phyloP scores from a whole-genome alignment of 2,113 vertebrate species.

The Tenebrosternarchus preto region DNA sequence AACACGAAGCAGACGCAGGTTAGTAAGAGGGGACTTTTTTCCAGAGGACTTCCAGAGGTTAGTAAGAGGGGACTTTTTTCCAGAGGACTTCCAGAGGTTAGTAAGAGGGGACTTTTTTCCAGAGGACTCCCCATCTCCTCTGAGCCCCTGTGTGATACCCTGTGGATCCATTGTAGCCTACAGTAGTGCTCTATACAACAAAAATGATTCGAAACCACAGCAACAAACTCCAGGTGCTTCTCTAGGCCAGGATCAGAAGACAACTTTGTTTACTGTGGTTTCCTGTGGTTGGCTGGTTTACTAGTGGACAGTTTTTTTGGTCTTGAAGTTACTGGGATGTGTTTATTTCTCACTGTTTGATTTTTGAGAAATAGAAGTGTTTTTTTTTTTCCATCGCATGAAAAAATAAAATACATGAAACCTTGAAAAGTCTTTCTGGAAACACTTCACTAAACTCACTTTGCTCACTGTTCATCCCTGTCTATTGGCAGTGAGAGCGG shows the following conservation, averaged over 20 bases:
- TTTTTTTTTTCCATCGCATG: neutral
- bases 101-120: neutral
- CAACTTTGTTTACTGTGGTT: neutral
- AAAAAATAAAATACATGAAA: neutral
- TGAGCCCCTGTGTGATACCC: too few species aligned
- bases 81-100: too few species aligned
- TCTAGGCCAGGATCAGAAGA: too few species aligned
- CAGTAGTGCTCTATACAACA: too few species aligned
- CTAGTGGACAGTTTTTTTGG: neutral
- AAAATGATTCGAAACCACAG: too few species aligned
- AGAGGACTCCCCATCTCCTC: neutral
- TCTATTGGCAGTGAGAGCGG: neutral
- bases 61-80: neutral
- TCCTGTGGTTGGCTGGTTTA: neutral
- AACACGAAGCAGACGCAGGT: neutral
- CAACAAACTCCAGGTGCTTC: too few species aligned
- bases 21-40: neutral
- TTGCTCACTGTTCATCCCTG: neutral
- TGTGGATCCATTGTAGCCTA: neutral
- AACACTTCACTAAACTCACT: neutral
- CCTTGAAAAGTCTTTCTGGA: neutral
- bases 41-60: too few species aligned
- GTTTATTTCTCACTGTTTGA: neutral
- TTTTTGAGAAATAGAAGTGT: conserved; percentile 1
- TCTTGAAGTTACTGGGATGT: conserved; percentile 8